Conservation (phyloP, 2,113 vertebrate species). For the Equus quagga region DNA sequence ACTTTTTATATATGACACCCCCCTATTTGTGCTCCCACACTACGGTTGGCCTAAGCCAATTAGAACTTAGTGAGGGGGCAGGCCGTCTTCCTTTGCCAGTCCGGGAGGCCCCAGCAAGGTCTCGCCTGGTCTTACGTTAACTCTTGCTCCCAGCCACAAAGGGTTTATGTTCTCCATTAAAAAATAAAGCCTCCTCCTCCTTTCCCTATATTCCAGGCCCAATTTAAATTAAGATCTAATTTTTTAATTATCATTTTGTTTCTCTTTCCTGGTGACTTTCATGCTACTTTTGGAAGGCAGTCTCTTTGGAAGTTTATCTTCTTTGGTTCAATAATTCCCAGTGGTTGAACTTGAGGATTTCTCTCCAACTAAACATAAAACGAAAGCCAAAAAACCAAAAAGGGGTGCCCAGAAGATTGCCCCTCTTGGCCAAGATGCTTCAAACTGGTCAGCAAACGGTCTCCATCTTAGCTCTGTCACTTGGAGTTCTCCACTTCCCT, state of each 20-base stretch:
- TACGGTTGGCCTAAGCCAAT: slow-evolving; percentile 60
- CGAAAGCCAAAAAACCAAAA: background rate
- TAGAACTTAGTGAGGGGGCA: slow-evolving; percentile 38
- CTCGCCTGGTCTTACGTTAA: background rate
- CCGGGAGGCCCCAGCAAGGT: background rate
- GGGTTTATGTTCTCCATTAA: background rate
- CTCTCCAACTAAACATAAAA: slow-evolving; percentile 36
- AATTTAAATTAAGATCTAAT: slow-evolving; percentile 4
- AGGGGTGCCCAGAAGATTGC: background rate
- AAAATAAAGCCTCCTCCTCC: background rate
- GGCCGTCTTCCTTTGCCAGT: background rate
- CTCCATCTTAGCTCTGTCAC: background rate
- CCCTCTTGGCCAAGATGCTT: background rate
- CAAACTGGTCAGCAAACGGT: background rate
- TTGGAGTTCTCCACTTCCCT: background rate
- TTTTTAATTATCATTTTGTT: background rate
- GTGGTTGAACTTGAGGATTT: slow-evolving; percentile 7
- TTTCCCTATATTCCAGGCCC: background rate
- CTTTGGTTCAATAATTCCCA: slow-evolving; percentile 48
- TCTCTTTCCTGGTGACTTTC: slow-evolving; percentile 17
- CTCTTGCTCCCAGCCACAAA: slow-evolving; percentile 7
- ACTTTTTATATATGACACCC: slow-evolving; percentile 72
- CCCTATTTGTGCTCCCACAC: background rate
- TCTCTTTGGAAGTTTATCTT: slow-evolving; percentile 50
- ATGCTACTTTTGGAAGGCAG: background rate